Percentiles rank a stretch among this genome's conserved stretches.
phyloP scores from a whole-genome alignment of 2,888 invertebrate genomes.

The Eulithis prunata region DNA sequence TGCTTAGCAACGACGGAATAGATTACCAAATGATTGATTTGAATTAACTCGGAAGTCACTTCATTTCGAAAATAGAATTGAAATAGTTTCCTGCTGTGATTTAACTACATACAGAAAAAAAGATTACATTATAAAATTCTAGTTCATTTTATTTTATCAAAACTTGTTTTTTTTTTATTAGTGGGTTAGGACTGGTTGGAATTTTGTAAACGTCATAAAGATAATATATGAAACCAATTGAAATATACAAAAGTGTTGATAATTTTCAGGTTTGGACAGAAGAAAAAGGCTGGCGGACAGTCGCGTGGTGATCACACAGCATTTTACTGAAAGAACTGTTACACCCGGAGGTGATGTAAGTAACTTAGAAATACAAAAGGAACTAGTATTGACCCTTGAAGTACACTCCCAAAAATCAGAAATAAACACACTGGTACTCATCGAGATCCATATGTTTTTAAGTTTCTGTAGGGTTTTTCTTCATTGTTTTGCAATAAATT shows the following conservation, averaged over 20 bases:
- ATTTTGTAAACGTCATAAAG: too few relatives aligned
- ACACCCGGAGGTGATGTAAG: conserved; percentile 83
- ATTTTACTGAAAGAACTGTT: conserved; percentile 80
- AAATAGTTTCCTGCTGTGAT: too few relatives aligned
- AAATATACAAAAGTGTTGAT: background rate
- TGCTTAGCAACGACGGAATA: conserved; percentile 44
- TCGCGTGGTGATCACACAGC: conserved; percentile 72
- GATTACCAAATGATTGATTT: conserved; percentile 17
- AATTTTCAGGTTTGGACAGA: conserved; percentile 62
- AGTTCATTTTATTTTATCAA: too few relatives aligned
- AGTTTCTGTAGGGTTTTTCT: too few relatives aligned
- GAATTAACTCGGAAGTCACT: conserved; percentile 13
- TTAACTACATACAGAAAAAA: too few relatives aligned
- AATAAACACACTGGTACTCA: too few relatives aligned
- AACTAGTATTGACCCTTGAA: background rate
- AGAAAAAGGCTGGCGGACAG: conserved; percentile 65
- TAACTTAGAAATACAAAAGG: conserved; percentile 22
- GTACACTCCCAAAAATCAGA: background rate
- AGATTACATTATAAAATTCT: too few relatives aligned
- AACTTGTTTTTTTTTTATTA: too few relatives aligned
- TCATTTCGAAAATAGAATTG: background rate
- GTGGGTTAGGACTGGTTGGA: too few relatives aligned
- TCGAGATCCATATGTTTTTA: too few relatives aligned
- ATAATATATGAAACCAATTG: too few relatives aligned
- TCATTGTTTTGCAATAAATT: too few relatives aligned